phyloP scores from a whole-genome alignment of 1,140 invertebrate genomes.

The Belonocnema kinseyi region DNA sequence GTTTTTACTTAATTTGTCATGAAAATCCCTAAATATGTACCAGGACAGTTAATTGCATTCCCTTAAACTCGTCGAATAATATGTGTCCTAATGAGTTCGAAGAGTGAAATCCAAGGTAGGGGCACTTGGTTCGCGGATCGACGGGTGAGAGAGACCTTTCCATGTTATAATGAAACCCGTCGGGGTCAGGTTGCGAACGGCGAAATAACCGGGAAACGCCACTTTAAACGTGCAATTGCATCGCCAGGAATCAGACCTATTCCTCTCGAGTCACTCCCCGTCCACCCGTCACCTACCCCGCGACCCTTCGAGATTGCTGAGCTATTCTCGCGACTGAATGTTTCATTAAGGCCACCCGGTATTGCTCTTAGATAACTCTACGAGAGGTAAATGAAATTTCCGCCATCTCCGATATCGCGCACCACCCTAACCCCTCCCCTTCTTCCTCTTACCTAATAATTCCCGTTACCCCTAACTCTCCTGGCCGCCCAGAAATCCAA shows the following conservation, averaged over 20 bases:
- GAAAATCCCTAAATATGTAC: too few species aligned
- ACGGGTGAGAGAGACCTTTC: constrained; percentile 42
- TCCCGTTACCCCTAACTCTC: constrained; percentile 39
- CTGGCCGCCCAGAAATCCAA: constrained; percentile 48
- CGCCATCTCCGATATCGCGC: constrained; percentile 75
- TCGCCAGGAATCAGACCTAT: constrained; percentile 74
- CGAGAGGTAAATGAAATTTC: constrained; percentile 77
- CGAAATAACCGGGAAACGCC: constrained; percentile 74
- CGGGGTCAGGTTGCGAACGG: constrained; percentile 66
- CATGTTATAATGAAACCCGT: constrained; percentile 58
- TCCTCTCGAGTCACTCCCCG: constrained; percentile 62
- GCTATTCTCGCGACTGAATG: constrained; percentile 76
- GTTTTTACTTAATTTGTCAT: too few species aligned
- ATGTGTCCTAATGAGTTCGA: constrained; percentile 62
- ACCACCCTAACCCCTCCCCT: constrained; percentile 56
- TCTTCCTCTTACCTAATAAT: constrained; percentile 55
- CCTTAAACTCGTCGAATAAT: constrained; percentile 62
- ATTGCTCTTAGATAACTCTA: constrained; percentile 77
- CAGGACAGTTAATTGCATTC: constrained; percentile 39
- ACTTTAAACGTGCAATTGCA: constrained; percentile 76
- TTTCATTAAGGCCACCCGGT: constrained; percentile 77
- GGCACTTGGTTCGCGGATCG: constrained; percentile 47
- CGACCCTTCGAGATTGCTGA: constrained; percentile 76
- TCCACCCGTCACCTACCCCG: constrained; percentile 51
- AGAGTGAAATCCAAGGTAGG: constrained; percentile 61